Evolutionary conservation across 1,140 invertebrate genomes (phyloP).

Genomic region (Heliconius hewitsoni): DNA sequence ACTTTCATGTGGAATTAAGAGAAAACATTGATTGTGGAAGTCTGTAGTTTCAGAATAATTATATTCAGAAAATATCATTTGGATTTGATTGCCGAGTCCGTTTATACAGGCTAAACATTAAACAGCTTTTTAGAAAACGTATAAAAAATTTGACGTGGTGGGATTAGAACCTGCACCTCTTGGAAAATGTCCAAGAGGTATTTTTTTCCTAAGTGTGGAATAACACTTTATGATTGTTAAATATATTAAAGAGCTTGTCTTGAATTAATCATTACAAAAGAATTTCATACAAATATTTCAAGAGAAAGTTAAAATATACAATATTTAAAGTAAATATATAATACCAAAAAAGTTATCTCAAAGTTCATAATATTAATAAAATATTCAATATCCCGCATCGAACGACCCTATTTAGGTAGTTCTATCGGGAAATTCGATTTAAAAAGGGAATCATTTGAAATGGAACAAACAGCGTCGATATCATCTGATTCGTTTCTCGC

Average conservation of each 20-base stretch:
- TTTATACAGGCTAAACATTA: background rate
- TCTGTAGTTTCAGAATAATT: background rate
- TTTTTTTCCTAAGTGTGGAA: too few relatives aligned
- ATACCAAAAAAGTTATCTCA: background rate
- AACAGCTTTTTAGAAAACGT: background rate
- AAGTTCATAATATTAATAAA: background rate
- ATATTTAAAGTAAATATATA: background rate
- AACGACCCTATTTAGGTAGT: constrained; percentile 1
- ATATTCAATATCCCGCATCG: background rate
- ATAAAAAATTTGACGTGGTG: too few relatives aligned
- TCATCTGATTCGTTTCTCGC: constrained; percentile 32
- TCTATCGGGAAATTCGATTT: constrained; percentile 31
- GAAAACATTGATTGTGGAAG: background rate
- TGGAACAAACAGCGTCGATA: constrained; percentile 33
- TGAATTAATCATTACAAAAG: too few relatives aligned
- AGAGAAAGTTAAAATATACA: too few relatives aligned
- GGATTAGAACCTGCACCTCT: too few relatives aligned
- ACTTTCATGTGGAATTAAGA: background rate
- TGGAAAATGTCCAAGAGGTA: too few relatives aligned
- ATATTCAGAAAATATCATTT: background rate
- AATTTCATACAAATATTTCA: too few relatives aligned
- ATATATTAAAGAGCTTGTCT: background rate
- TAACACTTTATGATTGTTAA: too few relatives aligned
- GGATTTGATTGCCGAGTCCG: background rate
- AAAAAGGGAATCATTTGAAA: constrained; percentile 30